Evolutionary conservation across 1,140 invertebrate species (phyloP).

Genomic region (Anastrepha ludens): DNA sequence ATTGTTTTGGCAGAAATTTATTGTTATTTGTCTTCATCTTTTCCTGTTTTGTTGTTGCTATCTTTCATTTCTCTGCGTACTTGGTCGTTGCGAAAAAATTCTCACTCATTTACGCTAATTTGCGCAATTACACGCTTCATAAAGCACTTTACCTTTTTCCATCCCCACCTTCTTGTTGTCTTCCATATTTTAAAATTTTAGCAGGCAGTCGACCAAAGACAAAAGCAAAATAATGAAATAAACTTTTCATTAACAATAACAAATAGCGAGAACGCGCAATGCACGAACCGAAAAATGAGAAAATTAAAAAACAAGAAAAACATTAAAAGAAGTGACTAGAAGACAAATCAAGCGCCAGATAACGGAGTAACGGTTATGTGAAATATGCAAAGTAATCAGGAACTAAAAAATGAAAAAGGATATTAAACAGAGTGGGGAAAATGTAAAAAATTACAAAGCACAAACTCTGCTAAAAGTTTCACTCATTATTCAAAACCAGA

Average conservation of each 20-base stretch:
- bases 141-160: slow-evolving; percentile 62
- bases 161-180: background rate
- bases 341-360: too few relatives aligned
- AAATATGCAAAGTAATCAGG: too few relatives aligned
- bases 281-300: too few relatives aligned
- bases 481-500: too few relatives aligned
- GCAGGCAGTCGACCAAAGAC: background rate
- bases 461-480: too few relatives aligned
- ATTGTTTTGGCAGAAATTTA: background rate
- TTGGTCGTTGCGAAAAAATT: background rate
- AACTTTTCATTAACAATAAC: background rate
- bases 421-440: too few relatives aligned
- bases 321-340: too few relatives aligned
- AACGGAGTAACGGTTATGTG: too few relatives aligned
- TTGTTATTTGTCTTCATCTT: background rate
- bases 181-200: background rate
- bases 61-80: background rate
- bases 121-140: slow-evolving; percentile 72
- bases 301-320: too few relatives aligned
- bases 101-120: slow-evolving; percentile 69
- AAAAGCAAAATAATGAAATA: background rate
- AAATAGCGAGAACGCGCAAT: background rate
- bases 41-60: background rate
- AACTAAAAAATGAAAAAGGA: too few relatives aligned
- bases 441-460: too few relatives aligned